A percentile compares a stretch with the other conserved stretches of the same genome.
These are phyloP conservation scores for Molorchus minor DNA, from an alignment of 2,888 invertebrate genomes.

Conservation along the genomic window DNA sequence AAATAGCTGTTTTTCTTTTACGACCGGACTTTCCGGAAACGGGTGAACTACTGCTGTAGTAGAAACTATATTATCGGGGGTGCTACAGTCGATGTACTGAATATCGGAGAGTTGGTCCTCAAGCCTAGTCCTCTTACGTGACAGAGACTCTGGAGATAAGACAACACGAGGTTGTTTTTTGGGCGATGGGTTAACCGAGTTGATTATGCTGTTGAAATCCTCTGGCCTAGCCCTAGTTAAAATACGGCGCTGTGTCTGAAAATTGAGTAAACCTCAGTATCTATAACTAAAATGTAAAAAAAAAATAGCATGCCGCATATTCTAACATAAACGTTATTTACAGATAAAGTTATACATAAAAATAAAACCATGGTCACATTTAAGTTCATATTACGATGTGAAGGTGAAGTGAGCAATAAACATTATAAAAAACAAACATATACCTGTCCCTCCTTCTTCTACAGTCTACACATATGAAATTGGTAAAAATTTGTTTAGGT, in stretches of 20 bases:
- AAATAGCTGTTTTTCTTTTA: slow-evolving; percentile 29
- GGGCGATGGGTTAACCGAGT: slow-evolving; percentile 69
- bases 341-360: too few species aligned
- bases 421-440: too few species aligned
- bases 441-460: too few species aligned
- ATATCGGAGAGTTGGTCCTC: slow-evolving; percentile 83
- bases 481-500: too few species aligned
- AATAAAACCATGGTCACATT: too few species aligned
- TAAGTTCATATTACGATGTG: too few species aligned
- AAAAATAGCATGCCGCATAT: too few species aligned
- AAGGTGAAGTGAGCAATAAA: too few species aligned
- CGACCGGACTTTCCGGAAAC: slow-evolving; percentile 40
- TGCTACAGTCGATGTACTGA: slow-evolving; percentile 83
- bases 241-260: slow-evolving; percentile 64
- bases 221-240: slow-evolving; percentile 66
- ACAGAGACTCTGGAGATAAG: slow-evolving; percentile 64
- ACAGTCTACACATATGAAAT: too few species aligned
- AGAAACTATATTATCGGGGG: slow-evolving; percentile 69
- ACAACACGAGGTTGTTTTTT: slow-evolving; percentile 69
- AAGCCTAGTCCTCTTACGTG: slow-evolving; percentile 73
- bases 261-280: too few species aligned
- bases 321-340: too few species aligned
- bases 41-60: slow-evolving; percentile 59
- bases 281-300: too few species aligned
- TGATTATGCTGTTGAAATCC: slow-evolving; percentile 66